Conservation (phyloP, 2,888 invertebrate species). For the Drosophila robusta region DNA sequence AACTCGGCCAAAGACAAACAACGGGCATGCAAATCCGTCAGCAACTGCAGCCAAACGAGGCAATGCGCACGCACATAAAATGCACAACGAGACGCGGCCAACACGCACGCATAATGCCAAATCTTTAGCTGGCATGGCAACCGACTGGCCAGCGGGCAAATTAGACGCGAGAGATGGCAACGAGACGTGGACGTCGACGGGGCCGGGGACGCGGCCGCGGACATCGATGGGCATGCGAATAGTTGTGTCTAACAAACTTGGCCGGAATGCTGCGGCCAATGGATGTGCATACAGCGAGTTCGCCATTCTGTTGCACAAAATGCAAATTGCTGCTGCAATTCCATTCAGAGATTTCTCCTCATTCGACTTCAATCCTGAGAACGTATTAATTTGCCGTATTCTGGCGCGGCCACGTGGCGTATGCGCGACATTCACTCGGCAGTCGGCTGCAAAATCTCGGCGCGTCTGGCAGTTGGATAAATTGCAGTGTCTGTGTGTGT, state of each 20-base stretch:
- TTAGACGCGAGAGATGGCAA: constrained; percentile 12
- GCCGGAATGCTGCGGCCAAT: constrained; percentile 41
- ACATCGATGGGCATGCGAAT: constrained; percentile 15
- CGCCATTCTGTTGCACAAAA: constrained; percentile 26
- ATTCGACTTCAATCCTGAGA: constrained; percentile 14
- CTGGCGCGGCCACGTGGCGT: constrained; percentile 28
- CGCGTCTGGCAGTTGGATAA: constrained; percentile 1
- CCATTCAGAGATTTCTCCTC: constrained; percentile 38
- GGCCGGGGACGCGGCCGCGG: neutral
- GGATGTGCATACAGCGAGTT: constrained; percentile 17
- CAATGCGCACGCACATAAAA: constrained; percentile 28
- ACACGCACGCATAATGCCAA: constrained; percentile 43
- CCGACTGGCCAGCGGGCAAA: constrained; percentile 32
- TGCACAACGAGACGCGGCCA: constrained; percentile 33
- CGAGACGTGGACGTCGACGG: constrained; percentile 1
- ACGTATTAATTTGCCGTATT: constrained; percentile 26
- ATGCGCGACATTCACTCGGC: constrained; percentile 39
- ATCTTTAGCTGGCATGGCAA: constrained; percentile 49
- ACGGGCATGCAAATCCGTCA: constrained; percentile 14
- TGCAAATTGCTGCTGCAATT: constrained; percentile 48
- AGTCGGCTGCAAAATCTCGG: neutral
- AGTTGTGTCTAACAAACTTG: constrained; percentile 47
- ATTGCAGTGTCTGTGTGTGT: neutral
- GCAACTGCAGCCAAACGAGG: neutral
- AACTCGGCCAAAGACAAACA: constrained; percentile 26